A percentile compares a stretch with the other conserved stretches of the same genome.
phyloP scores from a whole-genome alignment of 2,797 vertebrate genomes.

The Acanthurus lineatus region DNA sequence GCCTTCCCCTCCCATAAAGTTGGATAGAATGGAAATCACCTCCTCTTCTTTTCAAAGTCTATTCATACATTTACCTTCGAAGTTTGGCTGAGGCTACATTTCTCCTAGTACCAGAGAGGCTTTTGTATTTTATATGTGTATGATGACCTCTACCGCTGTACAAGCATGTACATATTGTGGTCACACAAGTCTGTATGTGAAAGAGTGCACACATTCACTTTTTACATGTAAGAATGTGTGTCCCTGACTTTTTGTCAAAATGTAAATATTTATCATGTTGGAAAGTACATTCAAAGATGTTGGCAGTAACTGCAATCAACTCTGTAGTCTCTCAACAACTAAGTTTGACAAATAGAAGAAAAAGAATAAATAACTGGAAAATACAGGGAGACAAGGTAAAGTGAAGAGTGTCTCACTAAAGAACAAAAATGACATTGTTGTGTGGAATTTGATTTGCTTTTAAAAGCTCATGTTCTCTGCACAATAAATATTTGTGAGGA shows the following conservation, averaged over 20 bases:
- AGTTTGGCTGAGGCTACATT: slow-evolving; percentile 36
- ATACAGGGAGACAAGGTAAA: slow-evolving; percentile 31
- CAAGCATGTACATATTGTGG: slow-evolving; percentile 1
- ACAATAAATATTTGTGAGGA: slow-evolving; percentile 63
- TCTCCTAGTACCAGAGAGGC: slow-evolving; percentile 17
- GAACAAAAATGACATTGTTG: slow-evolving; percentile 54
- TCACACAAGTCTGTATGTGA: background rate
- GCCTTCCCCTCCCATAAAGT: background rate
- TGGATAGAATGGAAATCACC: slow-evolving; percentile 32
- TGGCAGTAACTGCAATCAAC: slow-evolving; percentile 45
- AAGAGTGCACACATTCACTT: slow-evolving; percentile 4
- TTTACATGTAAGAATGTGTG: slow-evolving; percentile 1
- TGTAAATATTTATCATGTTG: slow-evolving; percentile 5
- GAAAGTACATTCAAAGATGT: slow-evolving; percentile 31
- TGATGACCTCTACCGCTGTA: slow-evolving; percentile 15
- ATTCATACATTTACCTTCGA: slow-evolving; percentile 33
- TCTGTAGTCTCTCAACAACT: slow-evolving; percentile 54
- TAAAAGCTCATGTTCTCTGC: slow-evolving; percentile 45
- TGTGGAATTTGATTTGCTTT: slow-evolving; percentile 65
- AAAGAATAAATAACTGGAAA: background rate
- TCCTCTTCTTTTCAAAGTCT: slow-evolving; percentile 24
- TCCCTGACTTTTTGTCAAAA: slow-evolving; percentile 1
- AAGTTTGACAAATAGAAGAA: slow-evolving; percentile 17
- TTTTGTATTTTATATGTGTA: slow-evolving; percentile 24
- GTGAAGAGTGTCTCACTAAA: slow-evolving; percentile 26